Evolutionary conservation across 2,888 invertebrate genomes (phyloP).

Genomic region (Scaptomyza parva): DNA sequence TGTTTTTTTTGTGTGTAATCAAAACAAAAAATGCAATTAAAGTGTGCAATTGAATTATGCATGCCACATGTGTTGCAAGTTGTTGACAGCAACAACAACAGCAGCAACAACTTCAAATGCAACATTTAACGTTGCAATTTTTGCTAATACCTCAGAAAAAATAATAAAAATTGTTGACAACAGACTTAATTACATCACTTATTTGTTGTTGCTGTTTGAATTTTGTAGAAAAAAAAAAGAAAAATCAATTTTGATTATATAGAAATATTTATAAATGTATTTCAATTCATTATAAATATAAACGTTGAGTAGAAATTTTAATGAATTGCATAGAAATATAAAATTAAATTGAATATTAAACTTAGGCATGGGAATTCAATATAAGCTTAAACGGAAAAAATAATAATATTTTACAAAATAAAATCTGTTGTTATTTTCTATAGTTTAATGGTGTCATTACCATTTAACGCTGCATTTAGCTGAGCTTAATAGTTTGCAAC

Average conservation of each 20-base stretch:
- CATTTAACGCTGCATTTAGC: neutral
- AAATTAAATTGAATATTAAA: neutral
- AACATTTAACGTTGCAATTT: slow-evolving; percentile 11
- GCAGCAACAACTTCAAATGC: slow-evolving; percentile 19
- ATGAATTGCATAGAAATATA: neutral
- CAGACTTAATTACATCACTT: slow-evolving; percentile 39
- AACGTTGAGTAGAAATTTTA: neutral
- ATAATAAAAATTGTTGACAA: slow-evolving; percentile 6
- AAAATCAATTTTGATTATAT: slow-evolving; percentile 38
- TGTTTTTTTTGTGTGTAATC: slow-evolving; percentile 70
- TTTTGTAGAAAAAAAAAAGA: slow-evolving; percentile 11
- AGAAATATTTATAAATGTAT: slow-evolving; percentile 8
- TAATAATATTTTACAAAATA: too few species aligned
- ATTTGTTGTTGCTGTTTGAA: slow-evolving; percentile 21
- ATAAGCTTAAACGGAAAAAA: too few species aligned
- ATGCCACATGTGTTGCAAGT: slow-evolving; percentile 56
- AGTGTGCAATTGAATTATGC: slow-evolving; percentile 46
- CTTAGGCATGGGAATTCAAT: neutral
- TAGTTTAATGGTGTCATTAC: too few species aligned
- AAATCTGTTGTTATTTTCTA: too few species aligned
- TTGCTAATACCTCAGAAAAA: slow-evolving; percentile 18
- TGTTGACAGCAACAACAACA: slow-evolving; percentile 15
- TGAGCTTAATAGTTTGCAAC: neutral
- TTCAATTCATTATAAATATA: neutral
- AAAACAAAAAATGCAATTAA: slow-evolving; percentile 69